Conservation (phyloP, 2,113 vertebrate species). For the Axis porcinus region DNA sequence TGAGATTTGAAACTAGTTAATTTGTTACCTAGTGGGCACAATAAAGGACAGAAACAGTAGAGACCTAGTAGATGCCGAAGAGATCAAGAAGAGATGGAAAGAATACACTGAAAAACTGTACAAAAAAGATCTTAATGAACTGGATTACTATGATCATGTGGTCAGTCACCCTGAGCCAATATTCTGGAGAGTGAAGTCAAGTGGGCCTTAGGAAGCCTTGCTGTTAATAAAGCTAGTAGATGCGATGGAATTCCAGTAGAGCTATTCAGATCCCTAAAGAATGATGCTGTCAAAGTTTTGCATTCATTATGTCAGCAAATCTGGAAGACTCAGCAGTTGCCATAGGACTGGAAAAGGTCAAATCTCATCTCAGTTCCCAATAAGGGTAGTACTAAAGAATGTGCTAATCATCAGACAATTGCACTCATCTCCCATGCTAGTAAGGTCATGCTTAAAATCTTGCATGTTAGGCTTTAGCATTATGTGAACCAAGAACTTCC, state of each 20-base stretch:
- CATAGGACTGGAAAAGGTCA: not conserved
- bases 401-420: not conserved
- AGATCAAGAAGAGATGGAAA: not conserved
- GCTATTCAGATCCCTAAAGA: not conserved
- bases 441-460: not conserved
- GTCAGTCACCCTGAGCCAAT: not conserved
- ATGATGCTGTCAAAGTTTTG: not conserved
- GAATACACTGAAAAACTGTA: not conserved
- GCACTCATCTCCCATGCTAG: not conserved
- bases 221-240: not conserved
- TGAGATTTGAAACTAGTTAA: not conserved
- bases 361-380: not conserved
- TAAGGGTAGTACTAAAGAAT: not conserved
- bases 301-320: not conserved
- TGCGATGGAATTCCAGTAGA: not conserved
- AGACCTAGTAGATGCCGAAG: not conserved
- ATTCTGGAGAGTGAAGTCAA: not conserved
- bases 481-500: not conserved
- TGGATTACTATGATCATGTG: not conserved
- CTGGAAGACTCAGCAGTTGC: not conserved
- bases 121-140: not conserved
- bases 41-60: not conserved
- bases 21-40: not conserved
- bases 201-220: not conserved
- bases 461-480: not conserved